Base-by-base conservation (phyloP, 2,113 vertebrate species). In the Brachyhypopomus gauderio region DNA sequence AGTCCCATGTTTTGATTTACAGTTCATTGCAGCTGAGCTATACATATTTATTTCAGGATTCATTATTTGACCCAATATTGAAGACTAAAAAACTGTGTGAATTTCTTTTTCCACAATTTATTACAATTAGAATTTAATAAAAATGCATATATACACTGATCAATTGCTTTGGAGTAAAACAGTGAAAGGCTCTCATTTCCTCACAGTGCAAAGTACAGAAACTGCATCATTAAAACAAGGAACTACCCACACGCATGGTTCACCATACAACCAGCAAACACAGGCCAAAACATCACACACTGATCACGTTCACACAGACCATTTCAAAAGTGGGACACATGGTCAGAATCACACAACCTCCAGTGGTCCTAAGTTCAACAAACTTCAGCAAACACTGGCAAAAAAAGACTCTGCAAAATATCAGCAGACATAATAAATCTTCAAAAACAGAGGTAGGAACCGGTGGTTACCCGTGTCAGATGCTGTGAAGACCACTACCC, bases 71-170 rank as follows among this genome's bases (percentile, higher is more conserved):
- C 63, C 27, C 25, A 56, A 81, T 19, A 78, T 34, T 73, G 88
- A 87, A 89, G 88, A 83, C 91, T 90, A 88, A 88, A 78, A 88
- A 90, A 52, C 90, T 91, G 91, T 92, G 92, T 93, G 92, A 92
- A 92, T 90, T 88, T 88, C 87, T 85, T 88, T 86, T 85, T 85
- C 27, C 70, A 87, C 91, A 90, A 88, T 89, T 88, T 88, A 91
- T 90, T 87, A 88, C 85, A 92, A 86, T 91, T 90, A 92, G 88
- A 81, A 67, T 74, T 55, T 76, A 77, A 80, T 79, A 84, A 81
- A 93, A 93, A 92, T 89, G 88, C 90, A 63, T 90, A 91, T 87
- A 90, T 83, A 90, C 88, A 92, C 85, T 80, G 55, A 88, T 85
- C 88, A 85, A 88, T 90, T 90, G 91, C 92, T 93, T 93, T 92